Evolutionary conservation across 1,140 invertebrate species (phyloP).

Genomic region (Pseudomyrmex flavicornis): DNA sequence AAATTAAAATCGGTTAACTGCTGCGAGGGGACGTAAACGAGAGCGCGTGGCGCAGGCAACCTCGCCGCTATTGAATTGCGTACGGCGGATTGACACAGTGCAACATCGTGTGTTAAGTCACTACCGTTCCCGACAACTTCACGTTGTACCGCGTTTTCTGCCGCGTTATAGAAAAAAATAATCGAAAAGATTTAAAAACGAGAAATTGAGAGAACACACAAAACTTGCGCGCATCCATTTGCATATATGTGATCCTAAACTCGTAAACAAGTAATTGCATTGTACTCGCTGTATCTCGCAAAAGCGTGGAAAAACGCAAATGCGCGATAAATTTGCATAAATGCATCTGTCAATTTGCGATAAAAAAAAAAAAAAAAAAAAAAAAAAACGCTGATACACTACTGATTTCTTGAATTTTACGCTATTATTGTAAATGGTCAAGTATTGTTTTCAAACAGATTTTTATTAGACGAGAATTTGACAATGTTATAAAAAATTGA

Average conservation of each 20-base stretch:
- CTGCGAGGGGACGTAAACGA: slow-evolving; percentile 7
- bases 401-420: no score
- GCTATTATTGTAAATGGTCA: no score
- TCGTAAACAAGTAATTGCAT: slow-evolving; percentile 24
- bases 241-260: slow-evolving; percentile 1
- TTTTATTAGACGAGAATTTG: no score
- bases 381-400: no score
- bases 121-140: slow-evolving; percentile 18
- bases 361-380: neutral
- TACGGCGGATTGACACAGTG: slow-evolving; percentile 64
- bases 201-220: slow-evolving; percentile 20
- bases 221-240: neutral
- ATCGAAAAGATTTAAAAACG: slow-evolving; percentile 1
- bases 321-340: neutral
- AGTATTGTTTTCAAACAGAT: no score
- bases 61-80: slow-evolving; percentile 20
- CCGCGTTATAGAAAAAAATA: slow-evolving; percentile 1
- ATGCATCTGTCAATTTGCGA: neutral
- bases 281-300: neutral
- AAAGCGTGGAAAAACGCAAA: neutral
- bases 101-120: slow-evolving; percentile 28
- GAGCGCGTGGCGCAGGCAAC: slow-evolving; percentile 5
- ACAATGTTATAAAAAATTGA: no score
- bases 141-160: neutral
- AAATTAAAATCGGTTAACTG: slow-evolving; percentile 83